Conservation (phyloP, 2,113 vertebrate genomes). For the Pungitius pungitius region DNA sequence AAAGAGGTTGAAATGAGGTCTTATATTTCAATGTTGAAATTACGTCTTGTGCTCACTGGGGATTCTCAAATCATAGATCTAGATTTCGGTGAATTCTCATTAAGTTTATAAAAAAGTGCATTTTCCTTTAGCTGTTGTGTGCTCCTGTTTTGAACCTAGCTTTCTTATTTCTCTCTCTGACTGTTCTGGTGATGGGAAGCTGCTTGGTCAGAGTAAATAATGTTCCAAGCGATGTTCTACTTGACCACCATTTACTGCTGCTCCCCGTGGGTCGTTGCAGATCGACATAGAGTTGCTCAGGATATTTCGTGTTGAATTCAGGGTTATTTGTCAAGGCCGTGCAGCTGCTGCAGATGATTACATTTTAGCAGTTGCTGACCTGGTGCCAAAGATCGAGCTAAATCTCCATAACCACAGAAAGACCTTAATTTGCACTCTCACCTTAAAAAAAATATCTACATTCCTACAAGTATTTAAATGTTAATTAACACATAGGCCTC, state of each 20-base stretch:
- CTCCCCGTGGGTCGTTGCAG: background rate
- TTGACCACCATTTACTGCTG: too few relatives aligned
- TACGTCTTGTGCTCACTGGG: too few relatives aligned
- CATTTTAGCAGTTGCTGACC: conserved; percentile 63
- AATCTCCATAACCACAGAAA: conserved; percentile 49
- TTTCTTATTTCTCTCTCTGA: background rate
- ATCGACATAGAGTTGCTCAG: background rate
- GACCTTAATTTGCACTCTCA: conserved; percentile 55
- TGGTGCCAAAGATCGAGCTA: conserved; percentile 47
- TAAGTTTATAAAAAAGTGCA: background rate
- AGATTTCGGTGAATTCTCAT: background rate
- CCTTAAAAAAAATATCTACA: conserved; percentile 55
- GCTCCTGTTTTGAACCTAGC: background rate
- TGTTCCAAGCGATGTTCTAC: background rate
- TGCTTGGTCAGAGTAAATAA: background rate
- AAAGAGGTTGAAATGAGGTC: too few relatives aligned
- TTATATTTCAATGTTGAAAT: too few relatives aligned
- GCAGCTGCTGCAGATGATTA: conserved; percentile 63
- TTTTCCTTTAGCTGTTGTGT: background rate
- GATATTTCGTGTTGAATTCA: conserved; percentile 6
- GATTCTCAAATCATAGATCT: background rate
- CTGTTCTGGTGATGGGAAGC: background rate
- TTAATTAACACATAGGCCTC: conserved; percentile 77
- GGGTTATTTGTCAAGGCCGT: conserved; percentile 30
- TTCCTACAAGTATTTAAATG: conserved; percentile 82